phyloP scores from a whole-genome alignment of 2,113 vertebrate species.

The Gasterosteus nipponicus region DNA sequence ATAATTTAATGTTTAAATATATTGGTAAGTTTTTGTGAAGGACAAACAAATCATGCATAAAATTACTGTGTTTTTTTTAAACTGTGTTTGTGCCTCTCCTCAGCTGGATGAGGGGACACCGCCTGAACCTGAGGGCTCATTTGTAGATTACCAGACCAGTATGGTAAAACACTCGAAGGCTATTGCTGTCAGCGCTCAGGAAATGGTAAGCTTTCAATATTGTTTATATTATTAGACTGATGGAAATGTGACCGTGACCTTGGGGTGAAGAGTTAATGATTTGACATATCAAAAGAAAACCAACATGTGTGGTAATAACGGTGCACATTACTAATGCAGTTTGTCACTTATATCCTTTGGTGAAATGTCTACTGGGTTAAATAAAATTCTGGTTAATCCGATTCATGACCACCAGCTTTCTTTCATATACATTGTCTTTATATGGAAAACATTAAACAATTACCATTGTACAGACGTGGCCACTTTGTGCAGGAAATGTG shows the following conservation, averaged over 20 bases:
- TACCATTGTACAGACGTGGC: background rate
- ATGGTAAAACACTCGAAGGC: conserved; percentile 98
- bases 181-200: conserved; percentile 96
- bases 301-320: background rate
- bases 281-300: background rate
- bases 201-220: conserved; percentile 88
- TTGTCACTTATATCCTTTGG: background rate
- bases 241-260: background rate
- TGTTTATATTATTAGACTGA: background rate
- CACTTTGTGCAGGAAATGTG: background rate
- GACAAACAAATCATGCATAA: conserved; percentile 15
- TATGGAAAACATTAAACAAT: background rate
- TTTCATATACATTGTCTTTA: background rate
- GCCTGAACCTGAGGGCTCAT: conserved; percentile 92
- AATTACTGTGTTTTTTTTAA: conserved; percentile 3
- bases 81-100: conserved; percentile 8
- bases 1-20: conserved; percentile 33
- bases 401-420: background rate
- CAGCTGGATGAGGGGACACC: conserved; percentile 96
- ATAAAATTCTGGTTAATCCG: background rate
- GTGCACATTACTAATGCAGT: background rate
- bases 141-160: conserved; percentile 98
- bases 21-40: conserved; percentile 11
- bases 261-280: too few species aligned
- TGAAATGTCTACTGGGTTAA: background rate